Conservation (phyloP, 1,140 invertebrate genomes). For the Nixonia krombeini region DNA sequence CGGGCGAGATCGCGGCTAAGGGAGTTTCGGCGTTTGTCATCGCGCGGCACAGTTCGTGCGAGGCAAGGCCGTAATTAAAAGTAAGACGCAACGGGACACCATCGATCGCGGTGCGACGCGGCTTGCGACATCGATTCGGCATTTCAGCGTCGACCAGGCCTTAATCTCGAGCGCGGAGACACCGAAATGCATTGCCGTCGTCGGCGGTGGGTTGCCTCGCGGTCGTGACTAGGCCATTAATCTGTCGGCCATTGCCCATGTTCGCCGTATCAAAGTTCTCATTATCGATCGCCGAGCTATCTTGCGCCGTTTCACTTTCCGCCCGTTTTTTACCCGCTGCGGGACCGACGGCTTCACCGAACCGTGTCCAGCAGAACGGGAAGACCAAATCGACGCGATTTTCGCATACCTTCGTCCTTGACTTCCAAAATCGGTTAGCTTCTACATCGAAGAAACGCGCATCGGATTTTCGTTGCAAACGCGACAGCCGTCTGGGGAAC, state of each 20-base stretch:
- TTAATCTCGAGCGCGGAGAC: conserved; percentile 58
- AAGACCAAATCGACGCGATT: too few relatives aligned
- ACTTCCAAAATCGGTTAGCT: too few relatives aligned
- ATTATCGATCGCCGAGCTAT: conserved; percentile 49
- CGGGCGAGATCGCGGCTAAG: too few relatives aligned
- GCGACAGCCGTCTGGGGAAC: too few relatives aligned
- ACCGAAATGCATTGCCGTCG: conserved; percentile 52
- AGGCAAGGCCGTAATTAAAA: conserved; percentile 43
- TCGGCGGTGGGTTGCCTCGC: conserved; percentile 38
- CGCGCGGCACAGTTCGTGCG: too few relatives aligned
- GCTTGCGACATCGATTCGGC: conserved; percentile 50
- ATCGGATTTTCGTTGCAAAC: too few relatives aligned
- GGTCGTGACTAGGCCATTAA: conserved; percentile 55
- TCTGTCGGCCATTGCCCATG: conserved; percentile 50
- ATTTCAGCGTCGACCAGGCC: conserved; percentile 51
- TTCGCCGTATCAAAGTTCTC: conserved; percentile 44
- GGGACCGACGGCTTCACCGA: too few relatives aligned
- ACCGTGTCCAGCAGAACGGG: too few relatives aligned
- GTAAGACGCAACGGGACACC: conserved; percentile 41
- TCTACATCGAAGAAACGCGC: too few relatives aligned
- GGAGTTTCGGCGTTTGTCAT: too few relatives aligned
- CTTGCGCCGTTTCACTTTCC: conserved; percentile 33
- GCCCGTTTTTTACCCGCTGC: conserved; percentile 18
- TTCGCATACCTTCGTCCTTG: too few relatives aligned
- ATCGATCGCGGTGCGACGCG: conserved; percentile 54